These are phyloP conservation scores for Agrotis segetum DNA, from an alignment of 2,888 invertebrate species.

Conservation along the genomic window DNA sequence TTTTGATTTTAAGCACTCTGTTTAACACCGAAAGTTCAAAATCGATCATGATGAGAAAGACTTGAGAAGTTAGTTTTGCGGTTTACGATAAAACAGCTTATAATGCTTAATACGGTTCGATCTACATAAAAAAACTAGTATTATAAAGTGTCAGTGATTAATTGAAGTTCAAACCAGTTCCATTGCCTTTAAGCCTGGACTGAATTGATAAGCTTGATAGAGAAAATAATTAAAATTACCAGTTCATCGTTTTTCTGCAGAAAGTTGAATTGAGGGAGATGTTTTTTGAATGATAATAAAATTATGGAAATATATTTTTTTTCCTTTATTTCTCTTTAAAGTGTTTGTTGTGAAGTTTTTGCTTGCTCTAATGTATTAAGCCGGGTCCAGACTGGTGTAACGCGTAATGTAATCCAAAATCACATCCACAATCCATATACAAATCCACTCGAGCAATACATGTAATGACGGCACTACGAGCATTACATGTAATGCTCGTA, in stretches of 20 bases:
- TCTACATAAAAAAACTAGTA: constrained; percentile 27
- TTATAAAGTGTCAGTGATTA: constrained; percentile 13
- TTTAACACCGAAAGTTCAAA: background rate
- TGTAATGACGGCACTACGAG: too few relatives aligned
- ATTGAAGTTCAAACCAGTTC: constrained; percentile 22
- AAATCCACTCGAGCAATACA: too few relatives aligned
- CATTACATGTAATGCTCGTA: too few relatives aligned
- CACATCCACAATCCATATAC: too few relatives aligned
- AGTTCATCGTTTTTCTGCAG: background rate
- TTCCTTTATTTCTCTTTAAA: background rate
- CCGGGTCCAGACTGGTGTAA: too few relatives aligned
- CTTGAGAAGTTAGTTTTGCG: background rate
- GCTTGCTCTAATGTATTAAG: background rate
- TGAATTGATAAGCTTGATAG: constrained; percentile 20
- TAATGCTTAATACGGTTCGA: constrained; percentile 5
- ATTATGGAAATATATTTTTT: background rate
- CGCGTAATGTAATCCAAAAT: too few relatives aligned
- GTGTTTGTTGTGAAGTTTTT: background rate
- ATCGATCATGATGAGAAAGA: background rate
- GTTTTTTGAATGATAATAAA: background rate
- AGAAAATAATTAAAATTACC: constrained; percentile 18
- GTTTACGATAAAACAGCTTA: background rate
- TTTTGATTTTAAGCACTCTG: background rate
- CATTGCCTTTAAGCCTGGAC: constrained; percentile 7
- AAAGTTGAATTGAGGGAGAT: background rate